Conservation (phyloP, 2,113 vertebrate genomes). For the Taurulus bubalis region DNA sequence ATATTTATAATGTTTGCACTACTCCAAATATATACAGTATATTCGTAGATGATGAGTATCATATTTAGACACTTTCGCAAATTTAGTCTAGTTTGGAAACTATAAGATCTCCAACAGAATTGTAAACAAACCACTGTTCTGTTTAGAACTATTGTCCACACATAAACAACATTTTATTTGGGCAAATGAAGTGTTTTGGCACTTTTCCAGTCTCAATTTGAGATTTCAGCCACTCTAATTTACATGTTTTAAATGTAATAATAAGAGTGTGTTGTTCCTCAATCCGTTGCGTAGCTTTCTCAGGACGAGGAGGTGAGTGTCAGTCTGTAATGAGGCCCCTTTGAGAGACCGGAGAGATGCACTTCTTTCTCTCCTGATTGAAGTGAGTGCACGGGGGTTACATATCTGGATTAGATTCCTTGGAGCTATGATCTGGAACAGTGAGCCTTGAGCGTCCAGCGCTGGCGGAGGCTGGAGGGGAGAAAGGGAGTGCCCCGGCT, state of each 20-base stretch:
- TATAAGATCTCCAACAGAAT: not conserved
- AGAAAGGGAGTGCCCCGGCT: constrained; percentile 13
- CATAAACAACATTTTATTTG: not conserved
- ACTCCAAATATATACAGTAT: not conserved
- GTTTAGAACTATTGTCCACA: not conserved
- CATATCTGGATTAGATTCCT: constrained; percentile 58
- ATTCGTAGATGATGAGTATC: not conserved
- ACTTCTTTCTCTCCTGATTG: constrained; percentile 11
- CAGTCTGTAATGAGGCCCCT: constrained; percentile 15
- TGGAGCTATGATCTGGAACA: constrained; percentile 55
- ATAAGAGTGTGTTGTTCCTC: not conserved
- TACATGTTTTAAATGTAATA: not conserved
- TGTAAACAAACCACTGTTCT: not conserved
- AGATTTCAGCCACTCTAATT: not conserved
- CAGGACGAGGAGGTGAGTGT: constrained; percentile 11
- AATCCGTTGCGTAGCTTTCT: not conserved
- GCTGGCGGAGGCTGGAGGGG: constrained; percentile 4
- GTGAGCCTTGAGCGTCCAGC: constrained; percentile 18
- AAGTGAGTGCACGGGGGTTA: not conserved
- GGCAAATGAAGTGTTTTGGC: not conserved
- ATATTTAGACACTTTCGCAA: not conserved
- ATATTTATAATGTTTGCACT: not conserved
- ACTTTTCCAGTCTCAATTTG: not conserved
- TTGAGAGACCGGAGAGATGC: not conserved
- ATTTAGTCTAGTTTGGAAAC: not conserved